These are phyloP conservation scores for Sphenopsis melanotis DNA, from an alignment of 2,797 vertebrate species.

Conservation along the genomic window DNA sequence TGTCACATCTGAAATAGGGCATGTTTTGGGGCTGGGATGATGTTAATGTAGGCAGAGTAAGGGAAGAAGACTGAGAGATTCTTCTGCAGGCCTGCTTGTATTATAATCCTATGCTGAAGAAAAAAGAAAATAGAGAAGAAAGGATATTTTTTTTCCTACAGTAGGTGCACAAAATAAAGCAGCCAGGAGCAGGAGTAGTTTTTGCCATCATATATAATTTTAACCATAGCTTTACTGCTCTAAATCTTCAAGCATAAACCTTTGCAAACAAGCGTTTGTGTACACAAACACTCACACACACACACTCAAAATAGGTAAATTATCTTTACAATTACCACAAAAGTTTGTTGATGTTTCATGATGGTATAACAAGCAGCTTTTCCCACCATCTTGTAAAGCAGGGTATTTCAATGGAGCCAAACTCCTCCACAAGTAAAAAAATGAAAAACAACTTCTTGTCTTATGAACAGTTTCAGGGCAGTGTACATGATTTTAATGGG, in stretches of 20 bases:
- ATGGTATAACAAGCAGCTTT: not conserved
- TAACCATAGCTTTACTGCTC: not conserved
- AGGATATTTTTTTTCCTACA: not conserved
- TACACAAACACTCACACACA: not conserved
- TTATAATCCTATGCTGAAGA: not conserved
- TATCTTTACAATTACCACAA: not conserved
- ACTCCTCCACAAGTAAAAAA: not conserved
- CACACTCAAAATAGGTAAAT: not conserved
- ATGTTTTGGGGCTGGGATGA: not conserved
- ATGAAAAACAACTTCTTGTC: no score
- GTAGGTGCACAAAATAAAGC: conserved; percentile 13
- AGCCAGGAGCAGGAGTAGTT: not conserved
- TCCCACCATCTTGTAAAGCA: not conserved
- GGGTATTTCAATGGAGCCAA: not conserved
- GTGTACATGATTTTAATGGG: not conserved
- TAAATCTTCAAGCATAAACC: not conserved
- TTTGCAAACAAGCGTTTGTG: not conserved
- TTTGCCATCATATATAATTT: not conserved
- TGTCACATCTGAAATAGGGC: not conserved
- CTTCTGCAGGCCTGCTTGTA: not conserved
- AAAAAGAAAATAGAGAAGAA: not conserved
- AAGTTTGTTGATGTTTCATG: not conserved
- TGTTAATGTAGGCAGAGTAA: not conserved
- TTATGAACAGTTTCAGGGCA: not conserved
- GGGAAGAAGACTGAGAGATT: not conserved